Base-by-base conservation (phyloP, 2,797 vertebrate species). In the Ctenopoma multispine region DNA sequence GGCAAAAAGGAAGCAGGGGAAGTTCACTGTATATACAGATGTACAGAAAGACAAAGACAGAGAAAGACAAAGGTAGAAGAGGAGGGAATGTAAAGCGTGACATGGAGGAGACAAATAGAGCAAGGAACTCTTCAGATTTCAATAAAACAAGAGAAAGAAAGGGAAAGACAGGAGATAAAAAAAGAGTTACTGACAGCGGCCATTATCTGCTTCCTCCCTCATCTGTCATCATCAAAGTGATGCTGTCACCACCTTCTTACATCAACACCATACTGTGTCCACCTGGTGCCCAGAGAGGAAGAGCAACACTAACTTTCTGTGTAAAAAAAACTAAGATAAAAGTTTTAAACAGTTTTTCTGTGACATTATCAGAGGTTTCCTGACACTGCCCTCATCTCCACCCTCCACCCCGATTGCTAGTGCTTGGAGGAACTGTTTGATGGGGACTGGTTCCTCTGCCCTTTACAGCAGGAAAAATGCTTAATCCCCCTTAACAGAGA, bases 221-320 rank as follows among this genome's bases (percentile, higher is more conserved):
- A 79, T 89, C 64, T 85, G 83, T 89, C 86, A 87, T 75, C 81
- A 82, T 80, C 75, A 80, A 72, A 82, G 80, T 34, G 3, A 18
- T 0, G 27, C 73, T 86, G 81, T 77, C 88, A 81, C 61, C 57
- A 61, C 63, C 79, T 83, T 54, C 72, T 65, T 68, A 43, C 79
- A 72, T 80, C 82, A 67, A 72, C 69, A 61, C 69, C 53, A n/a
- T 10, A 15, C 46, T 20, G 46, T 40, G 59, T 47, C 67, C 65
- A 79, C 70, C 79, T 74, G 63, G 64, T 67, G 77, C 70, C 13
- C 68, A 15, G 20, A 31, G 15, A 60, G 38, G 29, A 51, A 27
- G 43, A 67, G 40, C 56, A 38, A 60, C 38, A 11, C 8, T 31
- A 27, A 34, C 29, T 58, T 54, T 61, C 68, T 5, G 31, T 49